Base-by-base conservation (phyloP, 2,113 vertebrate genomes). In the Eupsittula cactorum region DNA sequence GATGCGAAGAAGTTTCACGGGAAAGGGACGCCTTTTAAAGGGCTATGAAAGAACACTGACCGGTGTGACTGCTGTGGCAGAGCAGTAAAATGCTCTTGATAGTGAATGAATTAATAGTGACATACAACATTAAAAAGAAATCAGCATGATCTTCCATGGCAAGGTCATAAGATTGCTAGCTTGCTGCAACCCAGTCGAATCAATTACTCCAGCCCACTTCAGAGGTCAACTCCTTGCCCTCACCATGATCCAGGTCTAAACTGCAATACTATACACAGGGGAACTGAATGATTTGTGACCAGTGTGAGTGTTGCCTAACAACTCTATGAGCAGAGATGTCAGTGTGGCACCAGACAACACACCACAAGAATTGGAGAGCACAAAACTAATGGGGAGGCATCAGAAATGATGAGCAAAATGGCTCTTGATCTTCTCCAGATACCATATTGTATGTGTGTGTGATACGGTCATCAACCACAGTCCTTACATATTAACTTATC, bases 1-100 rank as follows among this genome's bases (percentile, higher is more conserved):
- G 50, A 84, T 88, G n/a, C 63, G 29, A 92, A 70, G 53, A 90
- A 78, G 86, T 83, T 69, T 80, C 80, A 31, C 55, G n/a, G 59
- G 62, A 80, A 80, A 86, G 2, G 6, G 15, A 67, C 67, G 37
- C 15, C 42, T 93, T 93, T 88, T 70, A 53, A 88, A 60, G 15
- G 16, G 27, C 37, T 42, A 0, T 42, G 76, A 92, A 88, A 63
- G 80, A 49, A 42, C 11, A 18, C 17, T 2, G 12, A 35, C 25
- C 4, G 2, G 19, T 25, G 18, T 35, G 46, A 84, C 9, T 50
- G n/a, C 50, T 88, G 41, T 55, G 50, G 65, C 64, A 78, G 31
- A 82, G 7, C 29, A 41, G 13, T 29, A 53, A 74, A 81, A 86
- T 13, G 13, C 13, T 88, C 15, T 18, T 44, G 23, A 16, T 2